Evolutionary conservation across 2,797 vertebrate genomes (phyloP).

Genomic region (Thaleichthys pacificus): DNA sequence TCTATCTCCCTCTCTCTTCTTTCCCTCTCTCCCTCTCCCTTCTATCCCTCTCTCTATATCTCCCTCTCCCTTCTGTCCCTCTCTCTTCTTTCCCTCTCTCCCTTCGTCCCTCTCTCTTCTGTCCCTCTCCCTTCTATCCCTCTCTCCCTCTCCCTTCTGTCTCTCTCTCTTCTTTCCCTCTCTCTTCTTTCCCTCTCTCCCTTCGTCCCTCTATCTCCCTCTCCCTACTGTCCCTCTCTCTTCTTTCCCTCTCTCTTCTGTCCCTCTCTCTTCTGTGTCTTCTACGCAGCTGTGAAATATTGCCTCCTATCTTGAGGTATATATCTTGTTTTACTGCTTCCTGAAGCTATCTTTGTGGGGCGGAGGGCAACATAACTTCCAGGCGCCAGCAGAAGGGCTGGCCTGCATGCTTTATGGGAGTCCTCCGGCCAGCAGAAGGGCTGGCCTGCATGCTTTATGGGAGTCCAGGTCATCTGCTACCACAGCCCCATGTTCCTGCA

Average conservation of each 20-base stretch:
- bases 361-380: conserved; percentile 26
- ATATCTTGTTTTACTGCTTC: conserved; percentile 30
- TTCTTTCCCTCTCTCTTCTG: no score
- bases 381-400: neutral
- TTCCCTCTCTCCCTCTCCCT: no score
- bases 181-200: neutral
- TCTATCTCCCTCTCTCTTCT: no score
- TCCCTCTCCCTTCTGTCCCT: no score
- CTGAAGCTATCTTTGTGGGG: conserved; percentile 30
- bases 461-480: neutral
- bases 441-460: conserved; percentile 7
- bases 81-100: neutral
- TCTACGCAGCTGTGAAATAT: conserved; percentile 27
- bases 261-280: neutral
- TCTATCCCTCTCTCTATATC: no score
- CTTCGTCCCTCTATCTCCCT: neutral
- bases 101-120: no score
- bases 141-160: no score
- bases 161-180: neutral
- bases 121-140: neutral
- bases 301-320: conserved; percentile 21
- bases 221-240: neutral
- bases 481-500: no score
- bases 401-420: conserved; percentile 6
- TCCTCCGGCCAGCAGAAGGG: neutral